phyloP scores from a whole-genome alignment of 1,140 invertebrate species.

The Zaprionus capensis region DNA sequence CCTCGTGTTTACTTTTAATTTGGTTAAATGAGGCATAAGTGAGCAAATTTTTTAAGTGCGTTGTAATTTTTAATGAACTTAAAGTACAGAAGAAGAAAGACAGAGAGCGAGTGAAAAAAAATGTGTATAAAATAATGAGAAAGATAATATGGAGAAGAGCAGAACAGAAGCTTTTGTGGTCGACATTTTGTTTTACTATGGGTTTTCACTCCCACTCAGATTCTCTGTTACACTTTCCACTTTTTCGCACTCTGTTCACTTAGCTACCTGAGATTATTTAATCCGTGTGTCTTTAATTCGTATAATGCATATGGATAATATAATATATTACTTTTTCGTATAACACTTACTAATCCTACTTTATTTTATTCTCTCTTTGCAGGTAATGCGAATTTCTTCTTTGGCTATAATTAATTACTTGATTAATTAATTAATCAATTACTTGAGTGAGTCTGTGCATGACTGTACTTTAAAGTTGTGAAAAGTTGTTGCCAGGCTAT shows the following conservation, averaged over 20 bases:
- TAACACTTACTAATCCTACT: slow-evolving; percentile 4
- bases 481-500: neutral
- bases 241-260: neutral
- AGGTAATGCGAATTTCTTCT: slow-evolving; percentile 47
- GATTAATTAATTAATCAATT: neutral
- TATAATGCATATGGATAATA: neutral
- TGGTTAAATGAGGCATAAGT: slow-evolving; percentile 82
- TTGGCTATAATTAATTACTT: neutral
- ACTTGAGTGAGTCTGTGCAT: neutral
- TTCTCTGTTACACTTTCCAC: neutral
- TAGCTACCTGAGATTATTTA: neutral
- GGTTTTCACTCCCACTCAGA: neutral
- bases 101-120: slow-evolving; percentile 19
- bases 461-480: slow-evolving; percentile 20
- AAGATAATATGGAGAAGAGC: slow-evolving; percentile 21
- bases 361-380: slow-evolving; percentile 43
- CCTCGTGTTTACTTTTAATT: slow-evolving; percentile 80
- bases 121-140: slow-evolving; percentile 16
- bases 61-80: slow-evolving; percentile 79
- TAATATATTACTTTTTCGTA: too few species aligned
- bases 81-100: slow-evolving; percentile 27
- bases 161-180: slow-evolving; percentile 24
- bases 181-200: slow-evolving; percentile 14
- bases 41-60: slow-evolving; percentile 76
- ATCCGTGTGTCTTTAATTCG: neutral